Percentiles rank a stretch among this genome's conserved stretches.
Evolutionary conservation across 2,113 vertebrate genomes (phyloP).

Genomic region (Dicentrarchus labrax): DNA sequence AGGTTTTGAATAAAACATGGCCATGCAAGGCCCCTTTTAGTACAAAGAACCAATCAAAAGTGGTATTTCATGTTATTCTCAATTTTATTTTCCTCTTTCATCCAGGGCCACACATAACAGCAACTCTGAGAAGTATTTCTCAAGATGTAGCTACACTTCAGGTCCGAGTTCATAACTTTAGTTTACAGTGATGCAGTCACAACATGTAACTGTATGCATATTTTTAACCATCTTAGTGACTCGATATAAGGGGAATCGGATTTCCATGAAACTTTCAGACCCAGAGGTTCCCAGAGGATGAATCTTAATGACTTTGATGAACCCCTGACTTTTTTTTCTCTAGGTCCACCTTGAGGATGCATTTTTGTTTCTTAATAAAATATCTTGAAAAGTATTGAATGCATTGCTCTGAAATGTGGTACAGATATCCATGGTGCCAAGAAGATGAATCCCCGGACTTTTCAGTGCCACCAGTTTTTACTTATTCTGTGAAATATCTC

Average conservation of each 20-base stretch:
- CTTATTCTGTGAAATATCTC: background rate
- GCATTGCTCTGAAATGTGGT: too few species aligned
- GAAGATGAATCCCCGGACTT: background rate
- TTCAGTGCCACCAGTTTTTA: too few species aligned
- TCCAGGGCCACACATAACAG: background rate
- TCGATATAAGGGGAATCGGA: background rate
- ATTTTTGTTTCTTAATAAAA: too few species aligned
- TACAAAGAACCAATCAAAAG: slow-evolving; percentile 31
- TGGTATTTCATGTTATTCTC: slow-evolving; percentile 27
- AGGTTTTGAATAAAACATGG: background rate
- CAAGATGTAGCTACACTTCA: background rate
- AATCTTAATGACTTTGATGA: background rate
- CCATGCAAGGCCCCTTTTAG: background rate
- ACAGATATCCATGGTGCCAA: too few species aligned
- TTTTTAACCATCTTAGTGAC: background rate
- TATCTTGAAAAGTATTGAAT: too few species aligned
- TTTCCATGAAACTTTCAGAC: background rate
- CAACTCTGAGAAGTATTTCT: background rate
- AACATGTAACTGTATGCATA: background rate
- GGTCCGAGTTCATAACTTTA: background rate
- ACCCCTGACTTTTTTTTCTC: background rate
- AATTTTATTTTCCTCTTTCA: background rate
- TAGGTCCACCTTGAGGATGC: too few species aligned
- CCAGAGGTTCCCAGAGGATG: background rate
- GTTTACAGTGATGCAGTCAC: background rate